Conservation (phyloP, 2,113 vertebrate genomes). For the Crotalus tigris region DNA sequence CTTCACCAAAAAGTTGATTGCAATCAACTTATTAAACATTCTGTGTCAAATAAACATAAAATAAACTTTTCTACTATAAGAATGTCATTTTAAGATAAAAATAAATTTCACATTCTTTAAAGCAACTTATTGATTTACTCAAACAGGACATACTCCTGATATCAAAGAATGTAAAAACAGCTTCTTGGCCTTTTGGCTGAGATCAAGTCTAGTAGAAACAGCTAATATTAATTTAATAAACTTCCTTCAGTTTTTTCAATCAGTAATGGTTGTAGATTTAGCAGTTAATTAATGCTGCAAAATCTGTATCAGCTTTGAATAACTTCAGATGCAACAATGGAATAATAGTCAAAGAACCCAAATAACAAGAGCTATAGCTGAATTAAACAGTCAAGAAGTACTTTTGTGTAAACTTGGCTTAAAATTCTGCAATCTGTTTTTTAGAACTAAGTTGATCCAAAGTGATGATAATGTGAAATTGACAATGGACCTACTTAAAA, state of each 20-base stretch:
- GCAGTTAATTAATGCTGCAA: background rate
- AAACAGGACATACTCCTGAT: background rate
- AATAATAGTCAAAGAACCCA: background rate
- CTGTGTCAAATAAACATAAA: background rate
- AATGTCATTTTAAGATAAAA: background rate
- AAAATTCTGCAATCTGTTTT: background rate
- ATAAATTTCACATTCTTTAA: background rate
- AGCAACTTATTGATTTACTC: background rate
- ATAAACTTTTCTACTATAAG: background rate
- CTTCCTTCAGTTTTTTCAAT: background rate
- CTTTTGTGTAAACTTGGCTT: background rate
- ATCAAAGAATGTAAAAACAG: background rate
- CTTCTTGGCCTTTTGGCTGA: background rate
- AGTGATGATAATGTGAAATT: background rate
- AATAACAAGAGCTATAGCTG: background rate
- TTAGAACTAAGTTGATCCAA: background rate
- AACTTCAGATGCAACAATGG: background rate
- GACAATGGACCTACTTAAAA: background rate
- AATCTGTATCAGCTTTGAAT: background rate
- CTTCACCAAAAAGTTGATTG: background rate
- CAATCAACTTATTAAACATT: background rate
- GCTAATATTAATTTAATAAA: background rate
- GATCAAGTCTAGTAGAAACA: background rate
- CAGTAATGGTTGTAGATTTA: background rate
- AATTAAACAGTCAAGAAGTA: background rate